Conservation (phyloP, 2,888 invertebrate genomes). For the Drosophila neonasuta region DNA sequence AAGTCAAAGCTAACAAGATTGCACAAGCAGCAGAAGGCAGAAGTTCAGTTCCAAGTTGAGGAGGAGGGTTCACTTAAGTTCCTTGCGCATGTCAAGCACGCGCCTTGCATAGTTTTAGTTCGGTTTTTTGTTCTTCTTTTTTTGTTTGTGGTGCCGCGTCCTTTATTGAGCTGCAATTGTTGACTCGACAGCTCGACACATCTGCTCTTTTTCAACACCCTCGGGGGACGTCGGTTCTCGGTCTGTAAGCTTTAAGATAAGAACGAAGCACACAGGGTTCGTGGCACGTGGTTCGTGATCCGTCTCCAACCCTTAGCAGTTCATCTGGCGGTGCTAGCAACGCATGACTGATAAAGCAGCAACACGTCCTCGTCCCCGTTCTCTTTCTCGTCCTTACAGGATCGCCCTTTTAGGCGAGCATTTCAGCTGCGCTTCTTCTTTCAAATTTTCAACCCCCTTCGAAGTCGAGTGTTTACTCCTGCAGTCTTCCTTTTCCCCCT, state of each 20-base stretch:
- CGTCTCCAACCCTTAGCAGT: slow-evolving; percentile 57
- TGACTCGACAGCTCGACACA: slow-evolving; percentile 63
- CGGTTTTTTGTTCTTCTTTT: background rate
- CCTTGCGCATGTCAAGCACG: slow-evolving; percentile 68
- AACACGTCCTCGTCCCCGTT: slow-evolving; percentile 27
- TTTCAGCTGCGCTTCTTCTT: slow-evolving; percentile 68
- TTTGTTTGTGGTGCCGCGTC: too few species aligned
- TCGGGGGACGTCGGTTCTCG: slow-evolving; percentile 3
- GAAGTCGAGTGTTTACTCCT: slow-evolving; percentile 1
- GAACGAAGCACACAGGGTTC: slow-evolving; percentile 34
- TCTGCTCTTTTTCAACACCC: slow-evolving; percentile 73
- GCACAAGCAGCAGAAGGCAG: background rate
- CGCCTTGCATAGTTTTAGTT: slow-evolving; percentile 29
- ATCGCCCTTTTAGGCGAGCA: slow-evolving; percentile 48
- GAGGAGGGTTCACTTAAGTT: slow-evolving; percentile 2
- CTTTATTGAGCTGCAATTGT: slow-evolving; percentile 29
- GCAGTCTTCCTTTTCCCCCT: background rate
- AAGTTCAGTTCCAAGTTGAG: background rate
- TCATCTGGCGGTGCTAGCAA: slow-evolving; percentile 40
- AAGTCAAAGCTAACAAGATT: slow-evolving; percentile 28
- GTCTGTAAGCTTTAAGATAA: slow-evolving; percentile 71
- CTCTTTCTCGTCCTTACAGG: slow-evolving; percentile 51
- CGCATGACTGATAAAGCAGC: slow-evolving; percentile 66
- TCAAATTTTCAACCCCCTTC: slow-evolving; percentile 54
- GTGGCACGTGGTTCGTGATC: slow-evolving; percentile 27